Conservation (phyloP, 2,888 invertebrate genomes). For the Philonicus albiceps region DNA sequence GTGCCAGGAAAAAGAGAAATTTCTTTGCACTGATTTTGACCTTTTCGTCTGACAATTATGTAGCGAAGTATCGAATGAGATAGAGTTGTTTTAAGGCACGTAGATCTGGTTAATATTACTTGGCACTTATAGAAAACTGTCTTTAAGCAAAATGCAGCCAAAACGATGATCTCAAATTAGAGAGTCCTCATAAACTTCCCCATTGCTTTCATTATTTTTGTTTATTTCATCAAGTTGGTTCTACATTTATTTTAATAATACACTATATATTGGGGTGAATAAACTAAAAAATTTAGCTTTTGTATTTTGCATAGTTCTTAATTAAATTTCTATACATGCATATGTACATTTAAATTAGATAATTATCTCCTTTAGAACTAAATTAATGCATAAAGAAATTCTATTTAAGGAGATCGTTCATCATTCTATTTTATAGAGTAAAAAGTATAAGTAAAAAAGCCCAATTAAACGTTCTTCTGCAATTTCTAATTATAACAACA, state of each 20-base stretch:
- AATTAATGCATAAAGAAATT: too few relatives aligned
- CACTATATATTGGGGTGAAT: too few relatives aligned
- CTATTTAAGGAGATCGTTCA: too few relatives aligned
- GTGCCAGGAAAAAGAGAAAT: neutral
- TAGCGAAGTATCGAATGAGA: neutral
- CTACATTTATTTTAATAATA: neutral
- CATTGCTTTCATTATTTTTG: neutral
- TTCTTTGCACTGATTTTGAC: neutral
- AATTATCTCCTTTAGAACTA: too few relatives aligned
- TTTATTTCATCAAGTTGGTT: neutral
- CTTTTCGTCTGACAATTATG: neutral
- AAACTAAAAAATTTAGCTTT: too few relatives aligned
- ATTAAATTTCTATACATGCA: too few relatives aligned
- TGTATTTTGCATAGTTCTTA: too few relatives aligned
- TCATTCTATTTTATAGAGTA: too few relatives aligned
- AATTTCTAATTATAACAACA: too few relatives aligned
- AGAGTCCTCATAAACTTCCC: neutral
- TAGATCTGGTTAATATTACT: neutral
- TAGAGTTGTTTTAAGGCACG: neutral
- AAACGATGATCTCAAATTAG: neutral
- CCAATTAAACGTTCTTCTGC: too few relatives aligned
- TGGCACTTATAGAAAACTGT: neutral
- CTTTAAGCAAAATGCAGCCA: neutral
- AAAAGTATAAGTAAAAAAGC: too few relatives aligned
- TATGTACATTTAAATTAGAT: too few relatives aligned